Evolutionary conservation across 1,140 invertebrate species (phyloP).

Genomic region (Diorhabda carinulata): DNA sequence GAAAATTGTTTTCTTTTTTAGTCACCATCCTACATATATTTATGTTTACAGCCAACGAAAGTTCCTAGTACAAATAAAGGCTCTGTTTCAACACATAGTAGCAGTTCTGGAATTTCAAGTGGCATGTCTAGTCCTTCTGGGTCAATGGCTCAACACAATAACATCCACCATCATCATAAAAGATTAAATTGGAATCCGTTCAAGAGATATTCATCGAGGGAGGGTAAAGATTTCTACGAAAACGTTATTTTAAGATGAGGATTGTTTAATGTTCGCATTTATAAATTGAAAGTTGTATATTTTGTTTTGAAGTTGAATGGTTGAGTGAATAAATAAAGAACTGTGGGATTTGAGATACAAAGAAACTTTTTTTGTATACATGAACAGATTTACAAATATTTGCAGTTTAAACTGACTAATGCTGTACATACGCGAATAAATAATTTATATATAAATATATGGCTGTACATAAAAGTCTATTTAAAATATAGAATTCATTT

Average conservation of each 20-base stretch:
- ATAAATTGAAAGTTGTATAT: neutral
- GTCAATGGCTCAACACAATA: conserved; percentile 57
- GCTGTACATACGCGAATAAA: too few relatives aligned
- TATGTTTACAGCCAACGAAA: conserved; percentile 35
- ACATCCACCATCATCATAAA: conserved; percentile 53
- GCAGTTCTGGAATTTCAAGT: conserved; percentile 59
- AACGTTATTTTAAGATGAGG: conserved; percentile 58
- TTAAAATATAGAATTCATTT: too few relatives aligned
- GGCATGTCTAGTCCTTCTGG: conserved; percentile 60
- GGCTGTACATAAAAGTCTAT: too few relatives aligned
- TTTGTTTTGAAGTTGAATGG: neutral
- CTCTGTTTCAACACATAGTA: conserved; percentile 57
- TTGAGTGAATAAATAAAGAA: neutral
- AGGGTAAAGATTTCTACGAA: conserved; percentile 56
- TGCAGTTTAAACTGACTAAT: too few relatives aligned
- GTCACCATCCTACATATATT: neutral
- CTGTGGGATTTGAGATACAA: too few relatives aligned
- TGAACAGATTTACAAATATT: too few relatives aligned
- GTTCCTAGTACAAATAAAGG: conserved; percentile 49
- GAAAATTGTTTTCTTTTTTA: too few relatives aligned
- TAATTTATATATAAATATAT: too few relatives aligned
- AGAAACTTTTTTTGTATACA: too few relatives aligned
- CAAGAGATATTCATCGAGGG: conserved; percentile 54
- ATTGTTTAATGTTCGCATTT: neutral
- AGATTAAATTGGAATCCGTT: conserved; percentile 66